Evolutionary conservation across 2,888 invertebrate species (phyloP).

Genomic region (Rhagonycha fulva): DNA sequence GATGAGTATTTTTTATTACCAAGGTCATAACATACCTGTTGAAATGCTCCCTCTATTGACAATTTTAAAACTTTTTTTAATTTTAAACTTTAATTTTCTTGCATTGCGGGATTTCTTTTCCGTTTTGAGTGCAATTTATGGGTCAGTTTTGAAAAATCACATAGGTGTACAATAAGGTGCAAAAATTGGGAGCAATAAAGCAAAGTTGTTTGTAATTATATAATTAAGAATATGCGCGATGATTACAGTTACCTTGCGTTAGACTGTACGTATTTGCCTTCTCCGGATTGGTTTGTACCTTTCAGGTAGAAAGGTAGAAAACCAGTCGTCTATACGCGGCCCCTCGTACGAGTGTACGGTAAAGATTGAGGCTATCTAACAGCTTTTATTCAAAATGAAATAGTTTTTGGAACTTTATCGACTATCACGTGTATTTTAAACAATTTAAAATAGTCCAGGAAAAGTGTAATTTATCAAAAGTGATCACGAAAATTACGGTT

Average conservation of each 20-base stretch:
- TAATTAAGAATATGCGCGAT: constrained; percentile 44
- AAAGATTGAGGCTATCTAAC: constrained; percentile 35
- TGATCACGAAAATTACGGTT: not conserved
- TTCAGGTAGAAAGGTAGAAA: constrained; percentile 44
- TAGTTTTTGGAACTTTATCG: not conserved
- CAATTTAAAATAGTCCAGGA: not conserved
- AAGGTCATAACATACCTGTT: not conserved
- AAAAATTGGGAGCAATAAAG: constrained; percentile 10
- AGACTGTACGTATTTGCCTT: constrained; percentile 47
- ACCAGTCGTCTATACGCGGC: constrained; percentile 49
- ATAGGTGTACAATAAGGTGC: not conserved
- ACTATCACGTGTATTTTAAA: not conserved
- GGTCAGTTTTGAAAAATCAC: not conserved
- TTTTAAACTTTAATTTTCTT: not conserved
- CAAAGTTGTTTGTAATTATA: constrained; percentile 46
- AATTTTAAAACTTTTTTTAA: not conserved
- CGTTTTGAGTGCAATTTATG: not conserved
- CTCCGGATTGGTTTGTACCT: constrained; percentile 46
- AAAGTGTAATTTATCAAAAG: not conserved
- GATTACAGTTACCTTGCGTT: constrained; percentile 51
- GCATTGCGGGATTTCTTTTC: not conserved
- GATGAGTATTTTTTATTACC: not conserved
- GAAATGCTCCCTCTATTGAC: not conserved
- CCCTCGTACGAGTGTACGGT: constrained; percentile 39
- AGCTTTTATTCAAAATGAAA: constrained; percentile 30